phyloP scores from a whole-genome alignment of 2,888 invertebrate genomes.

The Ditylenchus weischeri region DNA sequence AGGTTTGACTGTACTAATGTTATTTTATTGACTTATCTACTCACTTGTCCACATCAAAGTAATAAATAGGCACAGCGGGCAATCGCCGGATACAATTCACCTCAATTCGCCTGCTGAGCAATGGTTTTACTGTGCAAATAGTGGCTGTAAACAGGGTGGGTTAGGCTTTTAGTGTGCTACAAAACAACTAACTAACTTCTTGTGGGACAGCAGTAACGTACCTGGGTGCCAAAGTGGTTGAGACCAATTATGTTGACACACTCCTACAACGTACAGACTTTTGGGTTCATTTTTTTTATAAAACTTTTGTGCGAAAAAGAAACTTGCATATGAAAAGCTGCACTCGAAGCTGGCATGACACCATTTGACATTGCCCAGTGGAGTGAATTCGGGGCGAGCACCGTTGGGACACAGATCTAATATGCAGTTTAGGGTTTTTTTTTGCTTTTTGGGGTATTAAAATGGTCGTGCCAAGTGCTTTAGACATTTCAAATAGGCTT shows the following conservation, averaged over 20 bases:
- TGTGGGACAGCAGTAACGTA: slow-evolving; percentile 38
- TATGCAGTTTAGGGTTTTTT: not conserved
- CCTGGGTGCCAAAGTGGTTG: slow-evolving; percentile 32
- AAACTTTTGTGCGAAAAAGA: too few relatives aligned
- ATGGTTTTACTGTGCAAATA: slow-evolving; percentile 26
- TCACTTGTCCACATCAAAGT: slow-evolving; percentile 26
- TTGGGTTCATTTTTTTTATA: not conserved
- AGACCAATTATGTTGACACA: slow-evolving; percentile 32
- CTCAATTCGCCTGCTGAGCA: slow-evolving; percentile 4
- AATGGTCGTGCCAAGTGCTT: too few relatives aligned
- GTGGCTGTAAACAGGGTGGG: slow-evolving; percentile 20
- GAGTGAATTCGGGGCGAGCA: slow-evolving; percentile 6
- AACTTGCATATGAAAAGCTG: slow-evolving; percentile 1
- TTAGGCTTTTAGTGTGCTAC: not conserved
- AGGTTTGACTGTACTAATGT: too few relatives aligned
- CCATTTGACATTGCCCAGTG: slow-evolving; percentile 23
- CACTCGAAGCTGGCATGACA: slow-evolving; percentile 29
- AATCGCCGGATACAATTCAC: slow-evolving; percentile 2
- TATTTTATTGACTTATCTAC: too few relatives aligned
- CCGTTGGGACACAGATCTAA: slow-evolving; percentile 16
- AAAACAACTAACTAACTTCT: slow-evolving; percentile 19
- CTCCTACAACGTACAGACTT: not conserved
- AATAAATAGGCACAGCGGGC: slow-evolving; percentile 23
- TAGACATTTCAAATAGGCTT: too few relatives aligned
- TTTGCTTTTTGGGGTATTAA: too few relatives aligned